phyloP scores from a whole-genome alignment of 1,140 invertebrate genomes.

The Panagrolaimus sp. region DNA sequence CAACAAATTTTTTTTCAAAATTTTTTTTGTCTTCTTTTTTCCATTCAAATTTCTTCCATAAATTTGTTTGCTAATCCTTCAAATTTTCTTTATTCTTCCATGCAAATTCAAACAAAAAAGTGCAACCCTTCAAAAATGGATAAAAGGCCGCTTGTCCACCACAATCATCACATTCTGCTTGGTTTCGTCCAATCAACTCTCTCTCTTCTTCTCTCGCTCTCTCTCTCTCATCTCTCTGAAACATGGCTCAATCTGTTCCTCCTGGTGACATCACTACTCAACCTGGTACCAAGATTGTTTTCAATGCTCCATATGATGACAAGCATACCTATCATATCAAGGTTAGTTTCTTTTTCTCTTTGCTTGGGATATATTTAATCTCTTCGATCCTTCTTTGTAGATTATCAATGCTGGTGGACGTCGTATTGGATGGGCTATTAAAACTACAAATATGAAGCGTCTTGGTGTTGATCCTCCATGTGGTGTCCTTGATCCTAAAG shows the following conservation, averaged over 20 bases:
- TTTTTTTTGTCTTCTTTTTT: too few species aligned
- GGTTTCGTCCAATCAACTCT: too few species aligned
- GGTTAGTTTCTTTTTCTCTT: not conserved
- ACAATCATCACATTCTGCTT: too few species aligned
- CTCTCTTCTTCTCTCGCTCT: too few species aligned
- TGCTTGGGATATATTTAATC: not conserved
- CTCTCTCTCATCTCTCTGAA: too few species aligned
- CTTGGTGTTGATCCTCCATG: slow-evolving; percentile 33
- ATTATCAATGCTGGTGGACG: slow-evolving; percentile 38
- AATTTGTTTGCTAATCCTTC: too few species aligned
- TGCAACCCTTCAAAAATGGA: too few species aligned
- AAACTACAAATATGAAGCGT: slow-evolving; percentile 39
- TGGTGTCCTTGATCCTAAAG: slow-evolving; percentile 43
- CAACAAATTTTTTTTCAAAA: too few species aligned
- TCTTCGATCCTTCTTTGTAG: slow-evolving; percentile 19
- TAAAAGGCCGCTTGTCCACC: too few species aligned
- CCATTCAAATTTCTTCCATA: too few species aligned
- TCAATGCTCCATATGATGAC: slow-evolving; percentile 12
- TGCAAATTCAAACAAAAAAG: too few species aligned
- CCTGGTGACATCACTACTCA: slow-evolving; percentile 4
- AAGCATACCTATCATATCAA: slow-evolving; percentile 12
- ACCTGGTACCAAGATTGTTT: slow-evolving; percentile 10
- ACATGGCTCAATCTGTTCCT: slow-evolving; percentile 7
- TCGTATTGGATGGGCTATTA: slow-evolving; percentile 42
- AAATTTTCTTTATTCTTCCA: too few species aligned